Conservation (phyloP, 1,140 invertebrate genomes). For the Capitella teleta region DNA sequence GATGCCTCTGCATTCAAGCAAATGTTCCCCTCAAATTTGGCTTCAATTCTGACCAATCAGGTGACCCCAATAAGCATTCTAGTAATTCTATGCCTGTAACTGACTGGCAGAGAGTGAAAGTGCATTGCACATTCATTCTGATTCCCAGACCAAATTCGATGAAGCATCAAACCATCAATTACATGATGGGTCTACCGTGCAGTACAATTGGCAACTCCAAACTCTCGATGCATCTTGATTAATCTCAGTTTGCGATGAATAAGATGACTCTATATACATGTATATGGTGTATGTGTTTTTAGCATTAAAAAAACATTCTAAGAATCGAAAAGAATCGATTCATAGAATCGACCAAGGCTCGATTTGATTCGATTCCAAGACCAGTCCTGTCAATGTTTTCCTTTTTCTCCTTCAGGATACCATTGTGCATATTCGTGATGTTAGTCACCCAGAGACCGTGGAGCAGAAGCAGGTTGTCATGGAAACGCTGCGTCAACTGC, state of each 20-base stretch:
- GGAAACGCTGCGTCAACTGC: conserved; percentile 53
- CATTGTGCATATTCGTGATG: conserved; percentile 69
- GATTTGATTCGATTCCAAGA: background rate
- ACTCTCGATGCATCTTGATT: conserved; percentile 7
- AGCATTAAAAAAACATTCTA: background rate
- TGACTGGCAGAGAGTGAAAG: too few species aligned
- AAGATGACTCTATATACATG: background rate
- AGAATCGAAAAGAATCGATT: background rate
- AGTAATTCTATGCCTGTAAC: too few species aligned
- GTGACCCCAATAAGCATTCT: too few species aligned
- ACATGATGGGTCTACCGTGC: too few species aligned
- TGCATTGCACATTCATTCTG: too few species aligned
- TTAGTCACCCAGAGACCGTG: conserved; percentile 62
- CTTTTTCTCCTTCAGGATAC: conserved; percentile 53
- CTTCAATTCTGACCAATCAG: too few species aligned
- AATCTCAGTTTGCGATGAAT: background rate
- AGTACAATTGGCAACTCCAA: too few species aligned
- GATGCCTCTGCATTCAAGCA: too few species aligned
- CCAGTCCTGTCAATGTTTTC: background rate
- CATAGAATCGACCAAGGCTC: background rate
- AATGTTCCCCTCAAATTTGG: too few species aligned
- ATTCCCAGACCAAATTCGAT: too few species aligned
- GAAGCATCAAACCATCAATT: too few species aligned
- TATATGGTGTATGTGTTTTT: background rate
- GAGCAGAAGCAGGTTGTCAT: conserved; percentile 62